Percentiles rank a stretch among this genome's conserved stretches.
Conservation (phyloP, 2,888 invertebrate species). For the Gortyna flavago region DNA sequence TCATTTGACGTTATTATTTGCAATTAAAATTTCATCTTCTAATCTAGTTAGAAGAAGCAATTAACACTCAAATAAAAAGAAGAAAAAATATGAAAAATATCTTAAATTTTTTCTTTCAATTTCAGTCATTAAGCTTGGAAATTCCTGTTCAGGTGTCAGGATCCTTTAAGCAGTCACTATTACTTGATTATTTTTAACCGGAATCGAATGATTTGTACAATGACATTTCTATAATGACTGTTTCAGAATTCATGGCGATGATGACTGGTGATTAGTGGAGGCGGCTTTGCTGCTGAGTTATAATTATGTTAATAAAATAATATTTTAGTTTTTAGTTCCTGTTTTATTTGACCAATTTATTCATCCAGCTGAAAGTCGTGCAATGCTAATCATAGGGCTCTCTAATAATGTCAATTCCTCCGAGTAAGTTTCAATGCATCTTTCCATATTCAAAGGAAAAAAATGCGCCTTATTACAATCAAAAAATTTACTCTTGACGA, state of each 20-base stretch:
- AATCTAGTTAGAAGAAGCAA: neutral
- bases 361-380: neutral
- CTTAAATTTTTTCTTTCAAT: neutral
- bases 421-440: neutral
- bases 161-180: neutral
- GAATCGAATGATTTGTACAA: neutral
- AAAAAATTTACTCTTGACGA: neutral
- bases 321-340: constrained; percentile 47
- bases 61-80: neutral
- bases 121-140: neutral
- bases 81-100: neutral
- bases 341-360: constrained; percentile 39
- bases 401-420: neutral
- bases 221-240: neutral
- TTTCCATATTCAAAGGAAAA: neutral
- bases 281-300: constrained; percentile 35
- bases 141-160: neutral
- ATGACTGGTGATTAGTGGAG: constrained; percentile 93
- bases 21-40: neutral
- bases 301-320: constrained; percentile 56
- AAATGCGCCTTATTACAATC: neutral
- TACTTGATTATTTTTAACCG: neutral
- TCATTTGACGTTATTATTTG: neutral
- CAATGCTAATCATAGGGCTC: too few relatives aligned
- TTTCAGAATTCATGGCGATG: constrained; percentile 95